Evolutionary conservation across 2,888 invertebrate species (phyloP), one percentile per base, ranked within the genome.

Genomic region (Drosophila nr. medialis): DNA sequence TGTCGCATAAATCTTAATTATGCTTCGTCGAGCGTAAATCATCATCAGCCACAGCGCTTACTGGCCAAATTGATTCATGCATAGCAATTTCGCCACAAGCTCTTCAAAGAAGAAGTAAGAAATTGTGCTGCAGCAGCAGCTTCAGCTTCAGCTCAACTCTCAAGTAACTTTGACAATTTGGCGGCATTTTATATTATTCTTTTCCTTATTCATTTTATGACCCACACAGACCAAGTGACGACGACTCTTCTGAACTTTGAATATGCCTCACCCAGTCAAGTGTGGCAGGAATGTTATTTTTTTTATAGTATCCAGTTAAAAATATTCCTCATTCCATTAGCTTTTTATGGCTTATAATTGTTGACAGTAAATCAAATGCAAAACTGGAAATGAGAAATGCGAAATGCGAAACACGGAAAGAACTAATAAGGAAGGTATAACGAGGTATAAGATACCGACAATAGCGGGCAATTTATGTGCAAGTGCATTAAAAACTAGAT

Each of bases 11-110:
- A 87, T 90, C 89, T 87, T 90, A 87, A 87, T 87, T 90, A 89
- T 87, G 86, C 90, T 89, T 63, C 87, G 85, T 72, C 71, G 79
- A 89, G 87, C 87, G 89, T 90, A 87, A 87, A 87, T 87, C 90
- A 90, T 87, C 90, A 87, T 87, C 90, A 89, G 79, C 58, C 66
- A n/a, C 74, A 61, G 58, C 68, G 56, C 48, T 62, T 48, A 58
- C 65, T 58, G 58, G 72, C 77, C 49, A 84, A 86, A 88, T 89
- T 83, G 89, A 84, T 84, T 89, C 86, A 74, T 68, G 81, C 83
- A 42, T 42, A 58, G 71, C 60, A 73, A 64, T 64, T 77, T 82
- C 58, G 40, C 56, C 68, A 64, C 64, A 60, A 77, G 74, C 66
- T 72, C 67, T 74, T 68, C 50, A 45, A 45, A 15, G 45, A 8